Conservation (phyloP, 2,797 vertebrate species). For the Eurystomus glaucurus region DNA sequence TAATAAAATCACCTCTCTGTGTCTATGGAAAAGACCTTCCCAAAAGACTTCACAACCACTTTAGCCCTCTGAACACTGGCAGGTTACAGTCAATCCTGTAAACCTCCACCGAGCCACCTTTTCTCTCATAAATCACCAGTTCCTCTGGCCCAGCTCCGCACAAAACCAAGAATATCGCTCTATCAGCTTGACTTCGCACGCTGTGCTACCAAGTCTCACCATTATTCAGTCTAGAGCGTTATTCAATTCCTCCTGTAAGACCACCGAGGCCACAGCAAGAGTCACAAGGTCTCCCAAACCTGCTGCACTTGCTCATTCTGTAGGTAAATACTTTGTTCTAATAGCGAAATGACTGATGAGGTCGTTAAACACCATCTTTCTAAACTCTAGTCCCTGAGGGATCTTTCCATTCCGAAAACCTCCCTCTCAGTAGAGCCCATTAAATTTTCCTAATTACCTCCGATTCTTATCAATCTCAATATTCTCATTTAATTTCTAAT, state of each 20-base stretch:
- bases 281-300: background rate
- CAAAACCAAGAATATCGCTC: background rate
- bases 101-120: rapidly evolving
- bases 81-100: background rate
- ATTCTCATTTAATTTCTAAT: background rate
- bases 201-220: background rate
- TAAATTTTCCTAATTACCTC: background rate
- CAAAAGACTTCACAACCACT: background rate
- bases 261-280: background rate
- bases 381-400: background rate
- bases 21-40: background rate
- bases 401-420: background rate
- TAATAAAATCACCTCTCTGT: background rate
- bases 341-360: background rate
- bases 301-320: background rate
- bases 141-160: background rate
- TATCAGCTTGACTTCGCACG: background rate
- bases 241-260: background rate
- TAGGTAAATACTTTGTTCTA: background rate
- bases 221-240: background rate
- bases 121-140: background rate
- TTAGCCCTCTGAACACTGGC: background rate
- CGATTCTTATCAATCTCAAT: background rate
- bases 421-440: background rate
- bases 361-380: background rate